Evolutionary conservation across 2,113 vertebrate genomes (phyloP).

Genomic region (Steatornis caripensis): DNA sequence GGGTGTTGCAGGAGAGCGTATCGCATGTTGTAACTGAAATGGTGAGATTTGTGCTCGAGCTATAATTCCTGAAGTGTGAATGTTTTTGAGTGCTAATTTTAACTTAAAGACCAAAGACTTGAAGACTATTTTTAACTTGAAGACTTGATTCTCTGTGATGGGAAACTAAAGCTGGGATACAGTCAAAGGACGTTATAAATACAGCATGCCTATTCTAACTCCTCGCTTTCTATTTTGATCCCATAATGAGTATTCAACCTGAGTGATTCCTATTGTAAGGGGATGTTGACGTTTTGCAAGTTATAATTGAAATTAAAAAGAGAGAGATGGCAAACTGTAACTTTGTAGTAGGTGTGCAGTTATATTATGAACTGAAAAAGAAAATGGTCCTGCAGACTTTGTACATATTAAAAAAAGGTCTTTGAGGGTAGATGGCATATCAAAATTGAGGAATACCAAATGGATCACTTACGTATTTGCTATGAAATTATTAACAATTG

Average conservation of each 20-base stretch:
- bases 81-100: conserved; percentile 52
- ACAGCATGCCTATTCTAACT: background rate
- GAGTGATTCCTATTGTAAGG: background rate
- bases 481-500: background rate
- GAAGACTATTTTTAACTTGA: conserved; percentile 36
- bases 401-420: background rate
- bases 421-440: background rate
- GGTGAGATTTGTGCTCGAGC: conserved; percentile 28
- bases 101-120: conserved; percentile 26
- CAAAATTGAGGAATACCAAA: background rate
- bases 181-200: conserved; percentile 28
- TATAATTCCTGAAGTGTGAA: conserved; percentile 37
- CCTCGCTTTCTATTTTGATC: background rate
- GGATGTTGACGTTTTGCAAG: background rate
- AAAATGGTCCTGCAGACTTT: background rate
- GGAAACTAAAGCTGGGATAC: background rate
- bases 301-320: conserved; percentile 7
- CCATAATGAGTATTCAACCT: background rate
- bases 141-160: conserved; percentile 11
- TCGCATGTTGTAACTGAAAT: conserved; percentile 36
- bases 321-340: background rate
- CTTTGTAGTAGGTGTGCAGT: background rate
- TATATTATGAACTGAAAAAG: background rate
- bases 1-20: background rate
- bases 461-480: background rate